Conservation (phyloP, 2,113 vertebrate genomes). For the Syngnathus scovelli region DNA sequence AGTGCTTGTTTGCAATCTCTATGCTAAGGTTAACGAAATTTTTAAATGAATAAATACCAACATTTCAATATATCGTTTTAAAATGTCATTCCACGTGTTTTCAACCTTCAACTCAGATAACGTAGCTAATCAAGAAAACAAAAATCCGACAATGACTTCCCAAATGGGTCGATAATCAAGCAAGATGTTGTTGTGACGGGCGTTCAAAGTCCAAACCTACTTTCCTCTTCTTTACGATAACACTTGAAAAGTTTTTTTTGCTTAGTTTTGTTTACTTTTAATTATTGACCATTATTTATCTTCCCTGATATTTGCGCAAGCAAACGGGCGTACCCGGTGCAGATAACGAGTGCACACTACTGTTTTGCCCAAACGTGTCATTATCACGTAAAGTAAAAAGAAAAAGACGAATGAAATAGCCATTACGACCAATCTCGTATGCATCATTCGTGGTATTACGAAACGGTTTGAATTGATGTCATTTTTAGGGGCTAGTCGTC, state of each 20-base stretch:
- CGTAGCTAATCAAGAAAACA: not conserved
- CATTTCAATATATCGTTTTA: not conserved
- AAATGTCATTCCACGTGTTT: not conserved
- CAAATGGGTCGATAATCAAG: not conserved
- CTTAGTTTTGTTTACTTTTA: too few species aligned
- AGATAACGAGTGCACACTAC: not conserved
- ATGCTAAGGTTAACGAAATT: too few species aligned
- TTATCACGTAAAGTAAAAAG: not conserved
- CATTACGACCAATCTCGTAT: not conserved
- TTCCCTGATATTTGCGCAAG: not conserved
- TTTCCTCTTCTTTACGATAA: not conserved
- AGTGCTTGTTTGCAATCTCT: too few species aligned
- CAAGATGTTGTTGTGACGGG: not conserved
- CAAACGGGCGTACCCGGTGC: not conserved
- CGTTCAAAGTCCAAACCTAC: not conserved
- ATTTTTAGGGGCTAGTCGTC: not conserved
- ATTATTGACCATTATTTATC: not conserved
- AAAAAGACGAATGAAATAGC: not conserved
- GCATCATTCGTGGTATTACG: not conserved
- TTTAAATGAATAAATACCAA: too few species aligned
- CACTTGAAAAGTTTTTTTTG: not conserved
- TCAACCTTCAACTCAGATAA: not conserved
- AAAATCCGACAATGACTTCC: not conserved
- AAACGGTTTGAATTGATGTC: not conserved
- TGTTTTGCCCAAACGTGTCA: not conserved